Evolutionary conservation across 2,888 invertebrate genomes (phyloP).

Genomic region (Polymixis lichenea): DNA sequence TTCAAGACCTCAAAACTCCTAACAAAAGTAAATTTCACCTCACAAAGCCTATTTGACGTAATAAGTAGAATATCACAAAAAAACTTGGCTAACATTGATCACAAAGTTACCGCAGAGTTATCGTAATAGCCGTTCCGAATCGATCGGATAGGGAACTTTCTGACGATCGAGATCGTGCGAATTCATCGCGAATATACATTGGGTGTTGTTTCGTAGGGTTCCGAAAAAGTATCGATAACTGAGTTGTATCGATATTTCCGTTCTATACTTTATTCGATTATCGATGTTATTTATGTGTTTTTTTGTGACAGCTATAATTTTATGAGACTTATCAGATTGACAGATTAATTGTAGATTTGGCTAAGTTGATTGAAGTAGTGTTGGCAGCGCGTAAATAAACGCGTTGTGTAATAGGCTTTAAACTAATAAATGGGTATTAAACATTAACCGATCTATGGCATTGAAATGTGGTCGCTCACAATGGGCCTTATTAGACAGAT

Average conservation of each 20-base stretch:
- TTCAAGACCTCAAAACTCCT: conserved; percentile 18
- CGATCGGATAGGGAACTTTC: conserved; percentile 41
- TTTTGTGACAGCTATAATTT: too few relatives aligned
- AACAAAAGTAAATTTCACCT: not conserved
- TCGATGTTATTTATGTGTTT: too few relatives aligned
- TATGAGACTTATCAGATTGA: too few relatives aligned
- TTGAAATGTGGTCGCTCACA: too few relatives aligned
- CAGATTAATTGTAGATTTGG: too few relatives aligned
- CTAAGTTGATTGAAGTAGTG: too few relatives aligned
- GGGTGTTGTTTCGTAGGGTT: not conserved
- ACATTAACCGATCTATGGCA: too few relatives aligned
- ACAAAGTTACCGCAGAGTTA: conserved; percentile 24
- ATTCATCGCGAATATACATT: conserved; percentile 37
- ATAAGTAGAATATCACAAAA: conserved; percentile 19
- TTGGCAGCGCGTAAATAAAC: too few relatives aligned
- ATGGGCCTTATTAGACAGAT: too few relatives aligned
- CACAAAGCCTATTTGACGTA: conserved; percentile 21
- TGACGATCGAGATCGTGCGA: conserved; percentile 18
- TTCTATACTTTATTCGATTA: too few relatives aligned
- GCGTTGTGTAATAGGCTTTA: too few relatives aligned
- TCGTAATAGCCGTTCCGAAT: conserved; percentile 16
- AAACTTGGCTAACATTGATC: conserved; percentile 13
- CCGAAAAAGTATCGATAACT: conserved; percentile 15
- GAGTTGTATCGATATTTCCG: not conserved
- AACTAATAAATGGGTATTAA: too few relatives aligned